phyloP scores from a whole-genome alignment of 2,113 vertebrate species.

The Apteryx mantelli region DNA sequence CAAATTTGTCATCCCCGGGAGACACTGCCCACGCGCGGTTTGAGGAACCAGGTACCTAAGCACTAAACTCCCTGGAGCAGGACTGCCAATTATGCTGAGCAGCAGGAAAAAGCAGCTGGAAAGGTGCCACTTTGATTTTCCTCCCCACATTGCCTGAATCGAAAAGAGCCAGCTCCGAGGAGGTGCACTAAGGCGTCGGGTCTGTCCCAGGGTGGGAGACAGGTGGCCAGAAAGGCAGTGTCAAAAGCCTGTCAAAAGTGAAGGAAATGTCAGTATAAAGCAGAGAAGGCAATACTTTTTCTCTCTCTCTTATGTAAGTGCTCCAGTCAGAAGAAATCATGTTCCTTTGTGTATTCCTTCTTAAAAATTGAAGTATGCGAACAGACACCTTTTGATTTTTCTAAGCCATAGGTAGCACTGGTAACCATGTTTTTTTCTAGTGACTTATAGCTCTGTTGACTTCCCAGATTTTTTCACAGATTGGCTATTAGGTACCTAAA shows the following conservation, averaged over 20 bases:
- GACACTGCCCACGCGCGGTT: rapidly evolving
- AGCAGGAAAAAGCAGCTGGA: background rate
- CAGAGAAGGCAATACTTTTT: background rate
- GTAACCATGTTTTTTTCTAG: too few relatives aligned
- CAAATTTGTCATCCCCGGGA: background rate
- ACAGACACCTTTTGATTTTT: too few relatives aligned
- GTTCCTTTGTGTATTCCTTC: background rate
- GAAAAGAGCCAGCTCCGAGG: background rate
- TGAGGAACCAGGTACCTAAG: background rate
- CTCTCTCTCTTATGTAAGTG: background rate
- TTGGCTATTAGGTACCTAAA: background rate
- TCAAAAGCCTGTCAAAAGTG: background rate
- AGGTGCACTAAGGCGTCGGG: background rate
- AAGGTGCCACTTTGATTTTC: background rate
- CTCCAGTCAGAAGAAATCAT: background rate
- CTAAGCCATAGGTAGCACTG: too few relatives aligned
- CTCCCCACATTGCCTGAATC: background rate
- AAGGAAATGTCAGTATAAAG: background rate
- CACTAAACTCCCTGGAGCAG: background rate
- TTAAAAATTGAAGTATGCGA: background rate
- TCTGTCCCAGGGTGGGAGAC: background rate
- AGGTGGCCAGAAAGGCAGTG: background rate
- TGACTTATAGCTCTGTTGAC: too few relatives aligned
- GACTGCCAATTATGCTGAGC: background rate
- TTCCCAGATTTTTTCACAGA: background rate